Percentiles rank a stretch among this genome's conserved stretches.
phyloP scores from a whole-genome alignment of 2,888 invertebrate genomes.

The Caenorhabditis doughertyi region DNA sequence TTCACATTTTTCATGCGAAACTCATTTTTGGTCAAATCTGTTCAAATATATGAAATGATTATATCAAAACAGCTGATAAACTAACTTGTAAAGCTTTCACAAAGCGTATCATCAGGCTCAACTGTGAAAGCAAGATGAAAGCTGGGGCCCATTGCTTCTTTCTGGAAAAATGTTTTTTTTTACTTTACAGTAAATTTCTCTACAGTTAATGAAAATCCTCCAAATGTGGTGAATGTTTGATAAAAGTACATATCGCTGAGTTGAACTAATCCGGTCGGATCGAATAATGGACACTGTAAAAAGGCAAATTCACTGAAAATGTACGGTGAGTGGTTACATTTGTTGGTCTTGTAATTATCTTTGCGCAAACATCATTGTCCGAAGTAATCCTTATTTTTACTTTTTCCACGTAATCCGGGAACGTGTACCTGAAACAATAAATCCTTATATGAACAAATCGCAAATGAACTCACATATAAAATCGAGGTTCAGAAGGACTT shows the following conservation, averaged over 20 bases:
- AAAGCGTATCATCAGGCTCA: no score
- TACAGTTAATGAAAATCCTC: constrained; percentile 16
- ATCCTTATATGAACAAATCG: no score
- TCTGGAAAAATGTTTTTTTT: no score
- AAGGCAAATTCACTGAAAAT: not conserved
- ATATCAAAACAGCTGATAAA: no score
- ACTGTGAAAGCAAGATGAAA: constrained; percentile 25
- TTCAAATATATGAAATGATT: no score
- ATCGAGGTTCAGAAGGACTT: constrained; percentile 14
- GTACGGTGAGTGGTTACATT: no score
- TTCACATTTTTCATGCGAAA: no score
- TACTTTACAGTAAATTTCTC: no score
- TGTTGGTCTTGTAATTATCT: not conserved
- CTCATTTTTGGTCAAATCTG: no score
- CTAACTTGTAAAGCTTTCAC: no score
- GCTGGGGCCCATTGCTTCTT: not conserved
- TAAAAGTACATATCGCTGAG: constrained; percentile 10
- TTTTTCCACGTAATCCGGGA: constrained; percentile 32
- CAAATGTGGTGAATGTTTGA: constrained; percentile 32
- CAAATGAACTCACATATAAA: not conserved
- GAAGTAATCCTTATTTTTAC: constrained; percentile 1
- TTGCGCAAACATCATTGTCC: not conserved
- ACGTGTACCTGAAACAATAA: constrained; percentile 11
- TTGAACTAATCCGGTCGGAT: not conserved
- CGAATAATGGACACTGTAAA: constrained; percentile 33